phyloP scores from a whole-genome alignment of 1,140 invertebrate species.

The Acromyrmex charruanus region DNA sequence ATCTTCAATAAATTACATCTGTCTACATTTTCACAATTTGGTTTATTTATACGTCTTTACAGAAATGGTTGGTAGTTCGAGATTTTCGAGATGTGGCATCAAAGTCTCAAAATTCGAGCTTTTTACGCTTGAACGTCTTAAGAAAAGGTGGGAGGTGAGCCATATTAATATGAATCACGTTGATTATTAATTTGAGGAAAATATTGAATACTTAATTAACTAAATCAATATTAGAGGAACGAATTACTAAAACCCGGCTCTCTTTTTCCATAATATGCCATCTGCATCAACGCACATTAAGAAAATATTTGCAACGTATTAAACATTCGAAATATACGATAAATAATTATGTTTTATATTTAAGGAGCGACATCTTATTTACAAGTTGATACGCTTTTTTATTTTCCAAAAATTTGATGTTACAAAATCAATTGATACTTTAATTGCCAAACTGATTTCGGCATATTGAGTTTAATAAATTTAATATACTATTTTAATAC shows the following conservation, averaged over 20 bases:
- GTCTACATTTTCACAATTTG: neutral
- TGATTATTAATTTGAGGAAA: neutral
- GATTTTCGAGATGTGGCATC: neutral
- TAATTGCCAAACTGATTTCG: no score
- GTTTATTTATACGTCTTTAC: neutral
- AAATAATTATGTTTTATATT: neutral
- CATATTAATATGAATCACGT: neutral
- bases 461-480: no score
- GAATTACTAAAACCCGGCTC: neutral
- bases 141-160: conserved; percentile 52
- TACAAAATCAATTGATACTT: neutral
- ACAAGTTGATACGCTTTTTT: neutral
- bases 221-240: neutral
- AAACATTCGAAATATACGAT: neutral
- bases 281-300: neutral
- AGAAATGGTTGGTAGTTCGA: conserved; percentile 40
- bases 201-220: neutral
- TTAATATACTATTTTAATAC: no score
- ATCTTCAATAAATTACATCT: neutral
- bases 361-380: neutral
- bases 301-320: neutral
- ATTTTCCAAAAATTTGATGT: neutral
- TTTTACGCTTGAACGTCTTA: neutral
- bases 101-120: neutral
- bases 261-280: neutral